Evolutionary conservation across 2,113 vertebrate genomes (phyloP).

Genomic region (Ptilorrhoa leucosticta): DNA sequence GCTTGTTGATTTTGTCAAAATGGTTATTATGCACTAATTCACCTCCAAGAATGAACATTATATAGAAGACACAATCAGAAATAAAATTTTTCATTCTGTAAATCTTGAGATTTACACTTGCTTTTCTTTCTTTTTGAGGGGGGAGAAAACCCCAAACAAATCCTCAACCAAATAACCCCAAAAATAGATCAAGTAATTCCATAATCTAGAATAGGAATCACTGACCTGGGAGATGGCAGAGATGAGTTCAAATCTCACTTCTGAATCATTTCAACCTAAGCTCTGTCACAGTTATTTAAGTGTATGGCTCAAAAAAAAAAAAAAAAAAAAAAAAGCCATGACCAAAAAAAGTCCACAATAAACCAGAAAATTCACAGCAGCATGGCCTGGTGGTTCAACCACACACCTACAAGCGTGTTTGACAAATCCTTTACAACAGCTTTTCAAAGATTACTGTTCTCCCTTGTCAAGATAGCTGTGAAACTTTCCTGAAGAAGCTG

Average conservation of each 20-base stretch:
- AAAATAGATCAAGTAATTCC: neutral
- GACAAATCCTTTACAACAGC: neutral
- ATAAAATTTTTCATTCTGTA: neutral
- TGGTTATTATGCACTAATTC: neutral
- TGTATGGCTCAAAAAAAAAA: rapidly evolving
- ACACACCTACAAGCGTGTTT: neutral
- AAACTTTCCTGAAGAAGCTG: neutral
- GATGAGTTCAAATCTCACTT: neutral
- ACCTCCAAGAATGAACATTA: neutral
- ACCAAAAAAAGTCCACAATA: neutral
- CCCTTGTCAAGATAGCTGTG: neutral
- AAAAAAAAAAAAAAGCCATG: neutral
- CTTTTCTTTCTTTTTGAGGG: neutral
- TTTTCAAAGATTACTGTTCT: neutral
- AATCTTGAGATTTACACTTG: neutral
- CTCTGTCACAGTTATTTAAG: neutral
- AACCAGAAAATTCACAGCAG: neutral
- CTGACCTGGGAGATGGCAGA: neutral
- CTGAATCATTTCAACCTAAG: neutral
- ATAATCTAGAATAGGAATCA: neutral
- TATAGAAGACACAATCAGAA: neutral
- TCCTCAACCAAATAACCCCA: neutral
- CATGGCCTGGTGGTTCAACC: neutral
- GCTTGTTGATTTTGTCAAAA: neutral
- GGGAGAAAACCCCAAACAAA: neutral